Evolutionary conservation across 2,797 vertebrate species (phyloP).

Genomic region (Sternotherus odoratus): DNA sequence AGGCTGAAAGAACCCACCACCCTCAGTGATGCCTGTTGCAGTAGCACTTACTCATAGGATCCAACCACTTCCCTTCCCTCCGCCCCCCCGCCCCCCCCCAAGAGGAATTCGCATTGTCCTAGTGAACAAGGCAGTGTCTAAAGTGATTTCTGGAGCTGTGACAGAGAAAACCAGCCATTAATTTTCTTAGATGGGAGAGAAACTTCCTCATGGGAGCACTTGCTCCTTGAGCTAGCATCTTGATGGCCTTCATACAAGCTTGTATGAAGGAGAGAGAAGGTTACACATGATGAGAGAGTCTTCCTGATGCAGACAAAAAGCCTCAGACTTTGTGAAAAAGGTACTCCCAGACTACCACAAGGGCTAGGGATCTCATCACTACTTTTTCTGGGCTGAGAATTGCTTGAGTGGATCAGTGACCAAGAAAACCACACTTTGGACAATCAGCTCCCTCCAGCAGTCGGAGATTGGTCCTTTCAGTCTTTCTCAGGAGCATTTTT

Average conservation of each 20-base stretch:
- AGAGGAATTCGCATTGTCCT: not conserved
- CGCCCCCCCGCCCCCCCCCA: too few species aligned
- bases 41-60: not conserved
- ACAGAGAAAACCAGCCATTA: not conserved
- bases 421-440: not conserved
- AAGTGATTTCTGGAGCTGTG: not conserved
- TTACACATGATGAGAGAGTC: not conserved
- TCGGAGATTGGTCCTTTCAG: not conserved
- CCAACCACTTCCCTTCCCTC: accelerated
- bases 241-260: not conserved
- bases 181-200: not conserved
- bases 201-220: not conserved
- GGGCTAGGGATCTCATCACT: accelerated
- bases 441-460: not conserved
- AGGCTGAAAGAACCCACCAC: not conserved
- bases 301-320: not conserved
- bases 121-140: not conserved
- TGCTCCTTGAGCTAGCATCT: not conserved
- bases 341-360: not conserved
- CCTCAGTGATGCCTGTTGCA: not conserved
- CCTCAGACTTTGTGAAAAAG: not conserved
- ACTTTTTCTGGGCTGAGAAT: not conserved
- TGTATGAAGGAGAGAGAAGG: not conserved
- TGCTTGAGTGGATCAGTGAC: not conserved
- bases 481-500: not conserved